Evolutionary conservation across 2,888 invertebrate genomes (phyloP).

Genomic region (Ethmia dodecea): DNA sequence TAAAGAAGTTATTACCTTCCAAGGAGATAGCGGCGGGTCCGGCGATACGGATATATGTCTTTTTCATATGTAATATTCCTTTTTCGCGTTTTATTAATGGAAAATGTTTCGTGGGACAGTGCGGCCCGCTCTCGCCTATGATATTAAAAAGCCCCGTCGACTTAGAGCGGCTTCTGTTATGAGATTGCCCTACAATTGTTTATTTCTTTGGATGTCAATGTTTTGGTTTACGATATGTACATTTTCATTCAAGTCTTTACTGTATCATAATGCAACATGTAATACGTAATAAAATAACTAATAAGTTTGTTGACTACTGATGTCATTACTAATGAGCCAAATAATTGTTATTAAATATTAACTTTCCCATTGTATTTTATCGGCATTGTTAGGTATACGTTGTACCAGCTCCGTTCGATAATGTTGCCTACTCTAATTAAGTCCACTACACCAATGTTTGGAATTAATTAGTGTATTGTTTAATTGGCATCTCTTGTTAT

Average conservation of each 20-base stretch:
- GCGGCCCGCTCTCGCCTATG: slow-evolving; percentile 61
- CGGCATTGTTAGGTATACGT: slow-evolving; percentile 20
- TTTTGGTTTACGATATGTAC: too few species aligned
- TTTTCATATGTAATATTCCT: slow-evolving; percentile 79
- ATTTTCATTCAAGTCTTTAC: too few species aligned
- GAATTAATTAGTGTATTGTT: slow-evolving; percentile 78
- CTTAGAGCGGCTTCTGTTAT: slow-evolving; percentile 62
- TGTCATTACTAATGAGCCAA: slow-evolving; percentile 13
- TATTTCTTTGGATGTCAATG: too few species aligned
- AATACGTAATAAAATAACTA: too few species aligned
- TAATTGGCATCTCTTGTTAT: slow-evolving; percentile 78
- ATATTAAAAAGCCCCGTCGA: slow-evolving; percentile 69
- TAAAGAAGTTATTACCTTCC: slow-evolving; percentile 80
- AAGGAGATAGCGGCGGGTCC: slow-evolving; percentile 76
- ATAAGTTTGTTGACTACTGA: slow-evolving; percentile 7
- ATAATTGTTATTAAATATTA: slow-evolving; percentile 40
- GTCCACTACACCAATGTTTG: slow-evolving; percentile 77
- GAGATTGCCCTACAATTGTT: too few species aligned
- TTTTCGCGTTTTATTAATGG: slow-evolving; percentile 79
- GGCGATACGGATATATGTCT: slow-evolving; percentile 77
- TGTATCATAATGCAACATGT: too few species aligned
- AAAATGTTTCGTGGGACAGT: slow-evolving; percentile 76
- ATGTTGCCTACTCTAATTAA: slow-evolving; percentile 65
- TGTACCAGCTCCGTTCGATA: slow-evolving; percentile 26
- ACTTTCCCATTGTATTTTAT: slow-evolving; percentile 38